Base-by-base conservation (phyloP, 2,113 vertebrate species). In the Cryptotis parvus region DNA sequence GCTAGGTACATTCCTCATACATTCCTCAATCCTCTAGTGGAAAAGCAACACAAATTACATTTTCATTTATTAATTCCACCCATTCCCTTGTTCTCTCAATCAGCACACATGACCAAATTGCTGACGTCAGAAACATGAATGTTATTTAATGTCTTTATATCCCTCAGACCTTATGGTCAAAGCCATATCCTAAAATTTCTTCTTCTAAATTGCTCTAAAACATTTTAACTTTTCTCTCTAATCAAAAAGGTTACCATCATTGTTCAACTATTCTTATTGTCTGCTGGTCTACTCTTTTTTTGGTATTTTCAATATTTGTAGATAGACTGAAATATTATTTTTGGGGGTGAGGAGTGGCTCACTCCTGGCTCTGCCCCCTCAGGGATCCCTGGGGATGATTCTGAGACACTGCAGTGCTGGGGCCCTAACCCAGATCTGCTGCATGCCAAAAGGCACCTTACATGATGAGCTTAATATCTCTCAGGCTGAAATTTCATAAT, bases 171-270 rank as follows among this genome's bases (percentile, higher is more conserved):
- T 72, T 8, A 61, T 3, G 87, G 78, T 7, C 58, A 58, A 87
- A 89, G 69, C 3, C 31, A 6, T 55, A 41, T 65, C 58, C 27
- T 87, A 87, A 94, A 84, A 24, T 45, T 35, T 4, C 73, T 92
- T n/a, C n/a, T n/a, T n/a, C 52, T 27, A 65, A 61, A 24, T 68
- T 65, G 15, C 12, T 75, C 69, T 80, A 45, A 45, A 45, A 45
- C 11, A 45, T 45, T 45, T 45, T 33, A 61, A 22, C 33, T 63
- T 33, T 75, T 69, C 18, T 65, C 55, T 7, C 4, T 74, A 78
- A 82, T 63, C 35, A 41, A 91, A 92, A 22, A 58, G 5, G 31
- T 66, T 87, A 20, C 0, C 91, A 24, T 81, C 37, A 68, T 78
- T 82, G 15, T 77, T 65, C 18, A 92, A 69, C 10, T 76, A 10